Conservation (phyloP, 2,113 vertebrate species). For the Nesoenas mayeri region DNA sequence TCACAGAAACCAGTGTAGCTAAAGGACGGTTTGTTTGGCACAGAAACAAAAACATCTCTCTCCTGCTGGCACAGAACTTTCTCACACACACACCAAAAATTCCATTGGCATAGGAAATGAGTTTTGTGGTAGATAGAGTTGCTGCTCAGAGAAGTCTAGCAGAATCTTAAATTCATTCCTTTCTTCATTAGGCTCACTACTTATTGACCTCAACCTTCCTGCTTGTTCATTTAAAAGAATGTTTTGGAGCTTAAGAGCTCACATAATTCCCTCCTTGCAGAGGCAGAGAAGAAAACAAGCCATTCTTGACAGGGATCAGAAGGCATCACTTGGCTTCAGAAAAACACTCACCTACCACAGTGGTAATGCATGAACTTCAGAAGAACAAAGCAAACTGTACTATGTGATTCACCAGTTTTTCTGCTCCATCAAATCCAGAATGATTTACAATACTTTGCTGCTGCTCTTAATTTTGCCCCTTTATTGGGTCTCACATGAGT, state of each 20-base stretch:
- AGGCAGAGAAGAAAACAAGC: background rate
- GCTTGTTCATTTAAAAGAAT: background rate
- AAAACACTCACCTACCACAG: background rate
- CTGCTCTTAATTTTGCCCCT: background rate
- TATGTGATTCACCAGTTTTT: background rate
- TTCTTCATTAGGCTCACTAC: background rate
- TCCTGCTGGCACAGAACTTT: background rate
- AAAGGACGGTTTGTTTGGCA: background rate
- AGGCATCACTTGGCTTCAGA: fast-evolving
- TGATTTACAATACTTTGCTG: background rate
- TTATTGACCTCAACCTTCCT: background rate
- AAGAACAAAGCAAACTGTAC: background rate
- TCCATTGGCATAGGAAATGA: background rate
- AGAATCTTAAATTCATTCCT: background rate
- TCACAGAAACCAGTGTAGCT: background rate
- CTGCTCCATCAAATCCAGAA: background rate
- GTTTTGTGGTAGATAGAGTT: background rate
- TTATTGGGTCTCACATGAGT: background rate
- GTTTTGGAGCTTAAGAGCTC: background rate
- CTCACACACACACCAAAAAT: background rate
- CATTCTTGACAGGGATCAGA: background rate
- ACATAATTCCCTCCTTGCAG: background rate
- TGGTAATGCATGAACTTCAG: background rate
- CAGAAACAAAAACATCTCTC: background rate
- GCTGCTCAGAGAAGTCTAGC: background rate